These are phyloP conservation scores for Drosophila hamatofila DNA, from an alignment of 2,888 invertebrate species.

Conservation along the genomic window DNA sequence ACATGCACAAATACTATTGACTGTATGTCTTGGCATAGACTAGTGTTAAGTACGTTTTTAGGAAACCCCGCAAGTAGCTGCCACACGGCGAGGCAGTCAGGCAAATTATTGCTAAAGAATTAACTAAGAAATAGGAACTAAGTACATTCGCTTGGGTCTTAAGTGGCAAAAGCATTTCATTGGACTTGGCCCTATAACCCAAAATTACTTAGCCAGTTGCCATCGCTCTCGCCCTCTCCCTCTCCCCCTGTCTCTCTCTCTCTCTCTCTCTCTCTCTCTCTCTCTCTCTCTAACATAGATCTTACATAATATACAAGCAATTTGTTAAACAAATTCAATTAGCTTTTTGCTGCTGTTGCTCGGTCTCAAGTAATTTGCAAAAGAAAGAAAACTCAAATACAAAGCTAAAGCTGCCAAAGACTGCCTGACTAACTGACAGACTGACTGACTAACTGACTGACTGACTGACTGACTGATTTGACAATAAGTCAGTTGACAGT, in stretches of 20 bases:
- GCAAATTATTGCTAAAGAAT: constrained; percentile 64
- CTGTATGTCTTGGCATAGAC: not conserved
- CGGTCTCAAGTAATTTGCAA: constrained; percentile 51
- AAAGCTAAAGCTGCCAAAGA: constrained; percentile 41
- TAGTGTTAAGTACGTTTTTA: constrained; percentile 23
- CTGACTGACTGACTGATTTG: constrained; percentile 19
- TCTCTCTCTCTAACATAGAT: constrained; percentile 2
- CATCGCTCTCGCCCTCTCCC: too few relatives aligned
- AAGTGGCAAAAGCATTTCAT: constrained; percentile 57
- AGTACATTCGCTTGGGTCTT: constrained; percentile 54
- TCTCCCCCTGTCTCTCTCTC: not conserved
- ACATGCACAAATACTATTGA: not conserved
- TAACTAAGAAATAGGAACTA: constrained; percentile 46
- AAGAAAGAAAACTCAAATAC: constrained; percentile 35
- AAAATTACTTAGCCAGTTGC: constrained; percentile 36
- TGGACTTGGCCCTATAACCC: constrained; percentile 67
- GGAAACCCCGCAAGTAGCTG: constrained; percentile 60
- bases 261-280: too few relatives aligned
- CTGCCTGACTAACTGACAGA: not conserved
- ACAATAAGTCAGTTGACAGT: constrained; percentile 39
- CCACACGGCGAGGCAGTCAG: constrained; percentile 46
- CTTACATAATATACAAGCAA: constrained; percentile 53
- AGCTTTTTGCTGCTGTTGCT: constrained; percentile 34
- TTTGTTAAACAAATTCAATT: constrained; percentile 66
- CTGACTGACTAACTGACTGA: constrained; percentile 4